Evolutionary conservation across 2,888 invertebrate genomes (phyloP), one percentile per base, ranked within the genome.

Genomic region (Thalpophila matura): DNA sequence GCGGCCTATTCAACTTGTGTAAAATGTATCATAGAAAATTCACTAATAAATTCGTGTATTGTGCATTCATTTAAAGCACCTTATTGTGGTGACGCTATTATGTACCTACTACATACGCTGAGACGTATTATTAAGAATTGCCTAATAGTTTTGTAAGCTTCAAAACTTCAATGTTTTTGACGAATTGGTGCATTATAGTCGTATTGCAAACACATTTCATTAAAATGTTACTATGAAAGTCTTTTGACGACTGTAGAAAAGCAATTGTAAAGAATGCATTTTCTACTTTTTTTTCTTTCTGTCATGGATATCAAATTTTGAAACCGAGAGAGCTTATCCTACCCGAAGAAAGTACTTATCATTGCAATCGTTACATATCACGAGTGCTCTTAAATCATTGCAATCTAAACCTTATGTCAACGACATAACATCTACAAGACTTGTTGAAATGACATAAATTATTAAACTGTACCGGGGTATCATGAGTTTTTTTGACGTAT

Each of bases 1-100:
- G 77, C 79, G 83, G 81, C 68, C 62, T 80, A 78, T 69, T 68
- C 76, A 90, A 90, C 87, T 67, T 86, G 86, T 91, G 90, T 93
- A 92, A 88, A 80, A 91, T 80, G 86, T 82, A 83, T 79, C 74
- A 74, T 85, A 86, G 85, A 91, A 92, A 90, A 86, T 83, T 85
- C 64, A 77, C 87, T 92, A 90, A 81, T 93, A 93, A 92, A 92
- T 93, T 93, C 93, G 92, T 91, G 86, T 74, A 77, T 89, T 84
- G 89, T 91, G 91, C 90, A 86, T 79, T 82, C 70, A 77, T 72
- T 74, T 72, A 70, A 82, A 88, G 85, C 86, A 87, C 85, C 84
- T 80, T 82, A 82, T 74, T 77, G 69, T 74, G 74, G 63, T 66
- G 57, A 55, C 38, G 45, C 50, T 77, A 62, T 59, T 58, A 69